Evolutionary conservation across 2,888 invertebrate genomes (phyloP), one percentile per base, ranked within the genome.

Genomic region (Nebria salina): DNA sequence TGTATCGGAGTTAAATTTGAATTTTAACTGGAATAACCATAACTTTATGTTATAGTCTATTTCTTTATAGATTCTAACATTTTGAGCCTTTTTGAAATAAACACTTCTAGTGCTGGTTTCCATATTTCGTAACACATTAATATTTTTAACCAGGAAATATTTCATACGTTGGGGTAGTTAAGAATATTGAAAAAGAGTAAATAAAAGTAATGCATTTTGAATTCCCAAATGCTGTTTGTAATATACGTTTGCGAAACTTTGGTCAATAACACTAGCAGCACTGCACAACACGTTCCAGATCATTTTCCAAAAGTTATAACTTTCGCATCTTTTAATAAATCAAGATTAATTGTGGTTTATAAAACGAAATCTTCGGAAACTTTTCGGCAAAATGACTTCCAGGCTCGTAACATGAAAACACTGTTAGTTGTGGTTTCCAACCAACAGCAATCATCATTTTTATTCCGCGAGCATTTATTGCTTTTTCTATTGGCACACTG

Each of bases 291-390:
- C 79, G 80, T 80, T 80, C 75, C 75, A 75, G 80, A 80, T 80
- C 80, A 80, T 80, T 75, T 80, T 80, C 80, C 80, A 80, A 54
- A 54, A 80, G 70, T 80, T 70, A 75, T 80, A 80, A 75, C 80
- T 75, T 80, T 54, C 75, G 65, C 80, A 80, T 80, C 80, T 75
- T 80, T 70, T 80, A 80, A 80, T 80, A 80, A 80, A 80, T 80
- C 80, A 80, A 80, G 80, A 80, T 80, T 80, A 80, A 80, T 80
- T 80, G 80, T 80, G 80, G 80, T 80, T 80, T 80, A 80, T 80
- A 80, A 80, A 80, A 80, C 75, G 80, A 79, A 79, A 79, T 79
- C 79, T 79, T 79, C 74, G 26, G 42, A 75, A 79, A 79, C 74
- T 79, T 79, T 79, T 34, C 65, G 79, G 73, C 79, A 79, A 79